Conservation (phyloP, 2,888 invertebrate genomes). For the Cyclophora albipunctata region DNA sequence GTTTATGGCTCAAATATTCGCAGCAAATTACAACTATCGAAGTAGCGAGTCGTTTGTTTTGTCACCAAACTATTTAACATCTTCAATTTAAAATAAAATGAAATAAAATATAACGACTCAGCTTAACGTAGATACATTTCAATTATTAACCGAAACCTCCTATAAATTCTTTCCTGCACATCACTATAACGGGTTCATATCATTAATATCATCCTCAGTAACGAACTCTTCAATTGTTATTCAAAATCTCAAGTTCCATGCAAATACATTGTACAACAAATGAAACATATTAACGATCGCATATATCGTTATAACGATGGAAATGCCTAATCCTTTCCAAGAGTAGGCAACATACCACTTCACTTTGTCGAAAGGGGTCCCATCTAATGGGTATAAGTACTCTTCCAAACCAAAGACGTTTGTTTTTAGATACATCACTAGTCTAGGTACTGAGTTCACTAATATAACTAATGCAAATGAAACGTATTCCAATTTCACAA, state of each 20-base stretch:
- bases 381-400: slow-evolving; percentile 53
- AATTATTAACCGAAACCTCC: slow-evolving; percentile 36
- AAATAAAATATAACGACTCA: slow-evolving; percentile 22
- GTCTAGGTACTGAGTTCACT: slow-evolving; percentile 45
- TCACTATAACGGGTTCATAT: background rate
- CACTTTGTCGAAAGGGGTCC: slow-evolving; percentile 57
- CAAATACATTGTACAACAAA: slow-evolving; percentile 42
- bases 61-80: no score
- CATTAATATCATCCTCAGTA: slow-evolving; percentile 27
- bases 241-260: slow-evolving; percentile 51
- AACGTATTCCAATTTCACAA: slow-evolving; percentile 23
- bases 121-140: slow-evolving; percentile 39
- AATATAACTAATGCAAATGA: slow-evolving; percentile 32
- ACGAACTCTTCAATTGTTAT: slow-evolving; percentile 37
- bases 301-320: slow-evolving; percentile 42
- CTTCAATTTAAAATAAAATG: no score
- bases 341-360: slow-evolving; percentile 48
- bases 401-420: slow-evolving; percentile 29
- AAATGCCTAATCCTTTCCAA: slow-evolving; percentile 56
- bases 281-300: slow-evolving; percentile 44
- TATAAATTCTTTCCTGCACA: slow-evolving; percentile 28
- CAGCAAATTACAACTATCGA: no score
- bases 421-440: slow-evolving; percentile 48
- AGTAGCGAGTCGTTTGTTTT: no score
- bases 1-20: no score